Conservation (phyloP, 2,888 invertebrate genomes). For the Platypus cylindrus region DNA sequence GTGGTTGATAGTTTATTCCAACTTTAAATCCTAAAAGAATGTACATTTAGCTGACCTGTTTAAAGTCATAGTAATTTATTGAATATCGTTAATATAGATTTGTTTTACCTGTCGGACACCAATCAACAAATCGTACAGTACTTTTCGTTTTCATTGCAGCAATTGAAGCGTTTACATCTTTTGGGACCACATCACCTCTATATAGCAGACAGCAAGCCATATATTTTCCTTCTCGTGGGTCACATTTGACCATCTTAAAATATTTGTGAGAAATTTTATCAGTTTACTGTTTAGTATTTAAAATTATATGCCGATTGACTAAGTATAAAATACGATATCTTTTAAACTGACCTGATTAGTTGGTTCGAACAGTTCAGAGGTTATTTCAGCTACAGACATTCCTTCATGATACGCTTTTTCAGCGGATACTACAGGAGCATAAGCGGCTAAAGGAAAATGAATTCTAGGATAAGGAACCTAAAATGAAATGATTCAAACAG, state of each 20-base stretch:
- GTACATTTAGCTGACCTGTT: background rate
- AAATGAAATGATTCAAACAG: background rate
- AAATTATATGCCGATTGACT: background rate
- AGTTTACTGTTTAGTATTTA: background rate
- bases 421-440: conserved; percentile 59
- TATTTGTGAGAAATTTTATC: too few species aligned
- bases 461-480: conserved; percentile 77
- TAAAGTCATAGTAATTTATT: too few species aligned
- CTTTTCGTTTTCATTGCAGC: conserved; percentile 64
- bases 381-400: conserved; percentile 69
- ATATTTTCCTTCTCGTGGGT: conserved; percentile 73
- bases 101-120: conserved; percentile 65
- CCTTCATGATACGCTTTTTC: conserved; percentile 65
- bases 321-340: background rate
- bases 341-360: conserved; percentile 43
- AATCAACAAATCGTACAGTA: conserved; percentile 81
- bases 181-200: conserved; percentile 81
- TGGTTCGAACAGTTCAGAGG: conserved; percentile 79
- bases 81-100: background rate
- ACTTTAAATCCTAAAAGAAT: conserved; percentile 50
- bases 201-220: conserved; percentile 83
- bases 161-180: conserved; percentile 77
- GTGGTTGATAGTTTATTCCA: conserved; percentile 50
- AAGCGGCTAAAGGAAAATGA: conserved; percentile 70
- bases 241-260: conserved; percentile 72